phyloP scores from a whole-genome alignment of 2,797 vertebrate genomes.

The Molothrus aeneus region DNA sequence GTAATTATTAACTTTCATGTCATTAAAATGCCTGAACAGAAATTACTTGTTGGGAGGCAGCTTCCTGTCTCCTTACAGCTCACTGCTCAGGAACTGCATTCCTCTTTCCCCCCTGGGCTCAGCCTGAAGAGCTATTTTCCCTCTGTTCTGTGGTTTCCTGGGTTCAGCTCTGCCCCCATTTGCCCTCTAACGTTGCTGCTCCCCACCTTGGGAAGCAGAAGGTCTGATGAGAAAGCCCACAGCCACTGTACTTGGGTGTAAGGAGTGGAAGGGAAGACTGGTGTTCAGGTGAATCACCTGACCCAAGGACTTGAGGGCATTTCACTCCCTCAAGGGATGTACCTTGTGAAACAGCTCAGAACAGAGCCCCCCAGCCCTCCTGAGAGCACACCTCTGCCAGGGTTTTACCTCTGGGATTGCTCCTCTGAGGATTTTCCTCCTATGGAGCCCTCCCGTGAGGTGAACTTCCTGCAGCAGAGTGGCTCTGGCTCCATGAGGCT shows the following conservation, averaged over 20 bases:
- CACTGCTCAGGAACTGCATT: neutral
- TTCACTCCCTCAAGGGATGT: neutral
- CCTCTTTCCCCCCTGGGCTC: neutral
- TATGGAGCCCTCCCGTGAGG: neutral
- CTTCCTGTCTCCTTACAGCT: neutral
- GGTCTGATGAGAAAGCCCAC: neutral
- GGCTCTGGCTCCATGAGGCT: neutral
- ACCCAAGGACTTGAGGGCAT: neutral
- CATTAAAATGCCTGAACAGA: conserved; percentile 28
- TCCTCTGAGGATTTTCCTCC: neutral
- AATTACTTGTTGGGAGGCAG: neutral
- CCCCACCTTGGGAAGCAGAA: neutral
- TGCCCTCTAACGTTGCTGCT: accelerated
- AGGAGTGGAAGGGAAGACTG: neutral
- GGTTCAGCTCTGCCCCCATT: neutral
- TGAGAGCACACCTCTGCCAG: neutral
- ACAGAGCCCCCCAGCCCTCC: neutral
- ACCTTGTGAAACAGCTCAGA: neutral
- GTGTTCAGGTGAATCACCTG: neutral
- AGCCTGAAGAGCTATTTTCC: neutral
- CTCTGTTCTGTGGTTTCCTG: neutral
- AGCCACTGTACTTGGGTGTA: neutral
- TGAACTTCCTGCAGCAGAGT: neutral
- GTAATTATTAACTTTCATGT: conserved; percentile 9
- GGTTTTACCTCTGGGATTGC: neutral